These are phyloP conservation scores for Carduelis carduelis DNA, from an alignment of 2,797 vertebrate species.

Conservation along the genomic window DNA sequence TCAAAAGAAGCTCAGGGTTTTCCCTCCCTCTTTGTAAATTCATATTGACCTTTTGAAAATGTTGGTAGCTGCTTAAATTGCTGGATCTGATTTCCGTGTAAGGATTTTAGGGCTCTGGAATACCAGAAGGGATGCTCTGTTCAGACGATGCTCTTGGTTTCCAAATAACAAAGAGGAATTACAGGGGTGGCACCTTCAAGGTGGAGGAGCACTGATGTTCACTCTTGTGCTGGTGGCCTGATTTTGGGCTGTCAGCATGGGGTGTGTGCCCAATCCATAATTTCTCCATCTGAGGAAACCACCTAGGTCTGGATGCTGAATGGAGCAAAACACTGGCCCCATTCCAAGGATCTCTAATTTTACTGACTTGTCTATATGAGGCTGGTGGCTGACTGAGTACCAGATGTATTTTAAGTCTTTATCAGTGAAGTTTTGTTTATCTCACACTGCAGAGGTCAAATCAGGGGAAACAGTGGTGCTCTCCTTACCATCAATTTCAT, in stretches of 20 bases:
- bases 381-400: neutral
- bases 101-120: neutral
- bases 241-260: fast-evolving
- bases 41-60: neutral
- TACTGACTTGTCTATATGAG: neutral
- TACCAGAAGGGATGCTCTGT: neutral
- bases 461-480: neutral
- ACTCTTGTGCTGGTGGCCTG: neutral
- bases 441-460: neutral
- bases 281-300: neutral
- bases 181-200: neutral
- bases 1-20: neutral
- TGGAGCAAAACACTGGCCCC: neutral
- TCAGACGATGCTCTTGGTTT: neutral
- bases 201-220: neutral
- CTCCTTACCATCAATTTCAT: neutral
- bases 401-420: neutral
- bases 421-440: neutral
- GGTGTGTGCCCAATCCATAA: neutral
- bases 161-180: neutral
- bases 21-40: neutral
- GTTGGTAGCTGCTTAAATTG: neutral
- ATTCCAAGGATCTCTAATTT: neutral
- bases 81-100: neutral
- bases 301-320: neutral